A percentile compares a stretch with the other conserved stretches of the same genome.
These are phyloP conservation scores for Cladopsammia gracilis DNA, from an alignment of 64 coral and sea anemone species.

Conservation along the genomic window DNA sequence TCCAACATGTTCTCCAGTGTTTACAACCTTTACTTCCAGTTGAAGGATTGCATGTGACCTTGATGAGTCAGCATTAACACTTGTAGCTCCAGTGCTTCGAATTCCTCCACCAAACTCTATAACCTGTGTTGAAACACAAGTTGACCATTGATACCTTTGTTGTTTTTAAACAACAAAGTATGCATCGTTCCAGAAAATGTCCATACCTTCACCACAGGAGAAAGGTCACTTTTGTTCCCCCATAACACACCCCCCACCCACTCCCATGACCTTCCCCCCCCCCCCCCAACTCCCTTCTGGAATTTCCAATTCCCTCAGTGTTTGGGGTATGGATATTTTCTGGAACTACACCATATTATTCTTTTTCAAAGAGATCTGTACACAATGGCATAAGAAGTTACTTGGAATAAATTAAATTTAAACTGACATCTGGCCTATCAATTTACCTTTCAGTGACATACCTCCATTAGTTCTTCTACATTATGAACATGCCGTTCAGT, in stretches of 20 bases:
- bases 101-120: conserved; percentile 84
- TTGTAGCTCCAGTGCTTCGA: conserved; percentile 85
- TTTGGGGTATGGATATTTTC: no score
- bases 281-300: no score
- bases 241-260: no score
- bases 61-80: conserved; percentile 92
- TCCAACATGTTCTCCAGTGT: conserved; percentile 55
- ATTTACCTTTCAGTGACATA: neutral
- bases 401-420: no score
- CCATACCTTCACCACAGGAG: neutral
- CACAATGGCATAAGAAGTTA: no score
- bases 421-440: no score
- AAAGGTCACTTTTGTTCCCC: no score
- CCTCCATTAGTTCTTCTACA: conserved; percentile 90
- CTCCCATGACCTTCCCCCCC: no score
- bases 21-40: conserved; percentile 70
- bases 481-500: conserved; percentile 84
- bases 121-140: conserved; percentile 47
- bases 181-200: neutral
- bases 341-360: no score
- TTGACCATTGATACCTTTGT: neutral
- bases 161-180: neutral
- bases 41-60: conserved; percentile 89
- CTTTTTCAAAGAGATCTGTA: no score
- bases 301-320: no score